Evolutionary conservation across 1,140 invertebrate genomes (phyloP), one percentile per base, ranked within the genome.

Genomic region (Gryllus bimaculatus): DNA sequence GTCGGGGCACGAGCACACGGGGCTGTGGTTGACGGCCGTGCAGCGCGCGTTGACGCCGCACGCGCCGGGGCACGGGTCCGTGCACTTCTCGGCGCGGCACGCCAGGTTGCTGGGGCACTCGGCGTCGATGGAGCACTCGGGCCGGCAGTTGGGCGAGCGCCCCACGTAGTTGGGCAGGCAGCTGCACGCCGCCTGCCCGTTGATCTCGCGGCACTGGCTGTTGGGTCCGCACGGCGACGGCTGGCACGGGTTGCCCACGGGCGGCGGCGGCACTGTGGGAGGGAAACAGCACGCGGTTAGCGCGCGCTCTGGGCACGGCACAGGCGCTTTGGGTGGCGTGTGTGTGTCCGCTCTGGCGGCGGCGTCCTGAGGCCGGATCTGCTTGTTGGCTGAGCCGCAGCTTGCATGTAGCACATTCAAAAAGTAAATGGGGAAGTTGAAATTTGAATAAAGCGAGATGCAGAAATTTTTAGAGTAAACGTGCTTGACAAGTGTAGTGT

Each of bases 201-300:
- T 90, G 80, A 92, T 88, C 80, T 91, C 89, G 83, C 89, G 87
- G 85, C 93, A 95, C 84, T 93, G 93, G 78, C 92, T 92, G 83
- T 94, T 92, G 66, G 92, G 90, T 80, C 93, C 93, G 86, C 93
- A 95, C 20, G 93, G 90, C 83, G 91, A 91, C n/a, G 92, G 92
- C 81, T 86, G 85, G 81, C 93, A 95, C n/a, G 92, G 92, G 83
- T 91, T 88, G 80, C 82, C 86, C 8, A 80, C 79, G 20, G 79
- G 79, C 21, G 77, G 20, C 39, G 76, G 77, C 21, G 80, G 73
- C 78, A 73, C 54, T 49, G 54, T 79, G 54, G 54, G 54, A 18
- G 26, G 5, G 5, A 39, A 1, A 39, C 26, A 5, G 26, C 26
- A 2, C 26, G 26, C n/a, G n/a, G n/a, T 39, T 5, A 39, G 1